A percentile compares a stretch with the other conserved stretches of the same genome.
Evolutionary conservation across 2,888 invertebrate genomes (phyloP).

Genomic region (Ryuthela nishihirai): DNA sequence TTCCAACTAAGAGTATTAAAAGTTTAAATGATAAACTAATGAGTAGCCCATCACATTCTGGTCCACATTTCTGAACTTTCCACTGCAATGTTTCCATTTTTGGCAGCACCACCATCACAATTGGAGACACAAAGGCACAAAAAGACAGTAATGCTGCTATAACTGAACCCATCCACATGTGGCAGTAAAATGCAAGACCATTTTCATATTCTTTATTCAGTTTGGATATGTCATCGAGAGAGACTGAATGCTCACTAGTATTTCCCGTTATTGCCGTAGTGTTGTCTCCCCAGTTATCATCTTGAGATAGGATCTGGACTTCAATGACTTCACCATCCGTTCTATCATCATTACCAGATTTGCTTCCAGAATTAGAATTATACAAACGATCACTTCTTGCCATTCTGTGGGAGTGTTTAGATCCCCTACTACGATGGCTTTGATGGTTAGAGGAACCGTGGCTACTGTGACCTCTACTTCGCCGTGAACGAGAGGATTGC

Average conservation of each 20-base stretch:
- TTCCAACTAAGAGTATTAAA: slow-evolving; percentile 78
- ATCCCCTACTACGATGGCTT: slow-evolving; percentile 12
- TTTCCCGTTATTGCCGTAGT: slow-evolving; percentile 96
- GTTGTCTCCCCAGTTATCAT: slow-evolving; percentile 99
- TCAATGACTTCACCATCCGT: slow-evolving; percentile 72
- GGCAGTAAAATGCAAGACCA: slow-evolving; percentile 56
- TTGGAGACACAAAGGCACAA: slow-evolving; percentile 82
- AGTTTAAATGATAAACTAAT: slow-evolving; percentile 88
- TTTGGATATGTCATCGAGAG: slow-evolving; percentile 69
- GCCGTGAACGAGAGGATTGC: slow-evolving; percentile 68
- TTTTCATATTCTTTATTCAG: slow-evolving; percentile 46
- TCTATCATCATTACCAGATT: slow-evolving; percentile 18
- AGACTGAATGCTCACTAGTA: slow-evolving; percentile 91
- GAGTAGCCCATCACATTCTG: slow-evolving; percentile 90
- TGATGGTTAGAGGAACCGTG: slow-evolving; percentile 25
- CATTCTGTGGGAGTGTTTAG: slow-evolving; percentile 19
- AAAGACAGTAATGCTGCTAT: slow-evolving; percentile 74
- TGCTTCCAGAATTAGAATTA: slow-evolving; percentile 15
- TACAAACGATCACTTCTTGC: slow-evolving; percentile 18
- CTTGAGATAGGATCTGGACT: slow-evolving; percentile 92
- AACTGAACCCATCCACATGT: slow-evolving; percentile 76
- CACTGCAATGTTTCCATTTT: slow-evolving; percentile 59
- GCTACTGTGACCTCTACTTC: slow-evolving; percentile 45
- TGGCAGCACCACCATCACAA: slow-evolving; percentile 92
- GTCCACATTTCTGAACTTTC: slow-evolving; percentile 64